Percentiles rank a stretch among this genome's conserved stretches.
Conservation (phyloP, 1,140 invertebrate genomes). For the Papilio glaucus region DNA sequence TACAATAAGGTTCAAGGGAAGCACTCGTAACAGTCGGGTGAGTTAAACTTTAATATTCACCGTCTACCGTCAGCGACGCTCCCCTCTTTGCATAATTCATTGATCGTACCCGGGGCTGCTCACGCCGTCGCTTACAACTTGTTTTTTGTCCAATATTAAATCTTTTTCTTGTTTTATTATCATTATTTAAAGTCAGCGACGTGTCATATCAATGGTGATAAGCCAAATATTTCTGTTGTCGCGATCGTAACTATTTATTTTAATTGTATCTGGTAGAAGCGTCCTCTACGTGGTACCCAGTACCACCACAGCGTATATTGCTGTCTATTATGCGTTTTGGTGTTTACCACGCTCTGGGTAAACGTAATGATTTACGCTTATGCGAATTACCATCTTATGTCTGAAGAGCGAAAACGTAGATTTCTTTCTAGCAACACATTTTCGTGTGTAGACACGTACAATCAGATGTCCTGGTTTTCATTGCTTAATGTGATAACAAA, state of each 20-base stretch:
- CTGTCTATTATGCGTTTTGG: too few species aligned
- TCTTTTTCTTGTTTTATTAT: slow-evolving; percentile 48
- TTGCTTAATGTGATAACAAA: background rate
- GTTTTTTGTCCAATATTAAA: slow-evolving; percentile 63
- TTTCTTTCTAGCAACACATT: too few species aligned
- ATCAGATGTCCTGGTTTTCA: background rate
- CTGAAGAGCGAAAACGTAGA: too few species aligned
- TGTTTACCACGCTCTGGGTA: too few species aligned
- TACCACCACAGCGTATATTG: too few species aligned
- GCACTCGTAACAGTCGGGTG: slow-evolving; percentile 53
- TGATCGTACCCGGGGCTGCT: slow-evolving; percentile 54
- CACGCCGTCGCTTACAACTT: slow-evolving; percentile 43
- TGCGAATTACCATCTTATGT: too few species aligned
- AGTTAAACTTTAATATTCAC: slow-evolving; percentile 73
- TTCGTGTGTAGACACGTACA: background rate
- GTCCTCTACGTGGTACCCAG: background rate
- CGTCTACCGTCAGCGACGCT: slow-evolving; percentile 48
- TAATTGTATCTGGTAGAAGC: too few species aligned
- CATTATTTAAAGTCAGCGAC: slow-evolving; percentile 13
- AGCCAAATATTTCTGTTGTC: background rate
- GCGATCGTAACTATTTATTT: background rate
- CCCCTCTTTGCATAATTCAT: slow-evolving; percentile 75
- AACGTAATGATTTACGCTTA: too few species aligned
- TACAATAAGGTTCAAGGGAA: slow-evolving; percentile 42
- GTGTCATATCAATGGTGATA: background rate